Evolutionary conservation across 2,113 vertebrate species (phyloP), one percentile per base, ranked within the genome.

Genomic region (Gavia stellata): DNA sequence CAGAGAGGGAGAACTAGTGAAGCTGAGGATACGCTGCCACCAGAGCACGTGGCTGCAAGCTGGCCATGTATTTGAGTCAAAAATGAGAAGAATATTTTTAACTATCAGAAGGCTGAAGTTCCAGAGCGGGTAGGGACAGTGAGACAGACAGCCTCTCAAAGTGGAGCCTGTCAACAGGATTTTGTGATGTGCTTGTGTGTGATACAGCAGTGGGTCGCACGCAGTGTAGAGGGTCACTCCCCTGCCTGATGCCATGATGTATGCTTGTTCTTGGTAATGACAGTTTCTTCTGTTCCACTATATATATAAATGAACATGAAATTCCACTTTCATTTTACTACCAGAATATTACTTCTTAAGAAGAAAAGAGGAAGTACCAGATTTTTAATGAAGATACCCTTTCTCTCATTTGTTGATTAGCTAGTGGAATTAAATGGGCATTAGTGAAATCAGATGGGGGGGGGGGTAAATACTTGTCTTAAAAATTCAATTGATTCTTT

Each of bases 91-190:
- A 89, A 8, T 59, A 36, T 74, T 91, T 92, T 45, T 50, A 62
- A 63, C 59, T 45, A 1, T 45, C 40, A 24, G 42, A 53, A 91
- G 29, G 65, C 19, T 89, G 71, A 72, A 72, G 53, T 77, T 70
- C 29, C 58, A 50, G 74, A 61, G 33, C 0, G 0, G 29, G 42
- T 53, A 25, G 49, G 58, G 53, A 53, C 5, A 3, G 9, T 45
- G 78, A 58, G 81, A 75, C 40, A 79, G 63, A 23, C 31, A 36
- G 36, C 21, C 21, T 79, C 24, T 52, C 1, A 0, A 42, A 42
- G 28, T 58, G 19, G 24, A 75, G 56, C 40, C 68, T 67, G 16
- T 67, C 52, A 53, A 1, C 28, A 74, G 74, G 70, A 31, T 52
- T 88, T 81, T 62, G 23, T 83, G 59, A 40, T 52, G 17, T 55